Evolutionary conservation across 2,113 vertebrate genomes (phyloP).

Genomic region (Tringa solitaria): DNA sequence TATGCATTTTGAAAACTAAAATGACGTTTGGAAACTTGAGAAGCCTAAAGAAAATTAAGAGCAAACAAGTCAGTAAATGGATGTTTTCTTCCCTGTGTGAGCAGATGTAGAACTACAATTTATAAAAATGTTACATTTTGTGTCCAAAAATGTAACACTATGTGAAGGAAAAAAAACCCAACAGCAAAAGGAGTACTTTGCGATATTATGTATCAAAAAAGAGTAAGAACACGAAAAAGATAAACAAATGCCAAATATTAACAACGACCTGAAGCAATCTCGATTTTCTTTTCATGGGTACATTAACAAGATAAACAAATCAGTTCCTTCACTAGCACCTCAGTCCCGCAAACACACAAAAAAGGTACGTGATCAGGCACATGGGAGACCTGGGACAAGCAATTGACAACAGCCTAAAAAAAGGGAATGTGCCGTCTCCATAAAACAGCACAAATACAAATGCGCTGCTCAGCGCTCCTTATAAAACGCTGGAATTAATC

Average conservation of each 20-base stretch:
- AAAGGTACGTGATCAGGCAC: accelerated
- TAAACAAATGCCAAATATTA: accelerated
- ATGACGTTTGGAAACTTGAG: accelerated
- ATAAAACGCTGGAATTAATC: accelerated
- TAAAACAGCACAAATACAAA: too few species aligned
- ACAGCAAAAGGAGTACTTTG: accelerated
- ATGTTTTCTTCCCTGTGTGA: not conserved
- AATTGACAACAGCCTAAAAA: accelerated
- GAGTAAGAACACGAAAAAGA: accelerated
- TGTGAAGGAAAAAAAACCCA: not conserved
- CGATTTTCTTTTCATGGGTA: accelerated
- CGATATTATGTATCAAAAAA: not conserved
- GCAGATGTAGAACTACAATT: accelerated
- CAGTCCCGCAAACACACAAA: too few species aligned
- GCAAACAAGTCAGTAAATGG: accelerated
- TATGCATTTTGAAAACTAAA: not conserved
- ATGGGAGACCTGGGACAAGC: accelerated
- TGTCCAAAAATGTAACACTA: not conserved
- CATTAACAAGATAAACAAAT: not conserved
- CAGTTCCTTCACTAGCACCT: not conserved
- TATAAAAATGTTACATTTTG: accelerated
- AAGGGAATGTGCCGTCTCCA: accelerated
- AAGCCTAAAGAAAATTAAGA: not conserved
- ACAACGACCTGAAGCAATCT: accelerated
- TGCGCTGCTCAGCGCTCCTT: accelerated